Percentiles rank a stretch among this genome's conserved stretches.
Evolutionary conservation across 1,140 invertebrate genomes (phyloP).

Genomic region (Ephestia elutella): DNA sequence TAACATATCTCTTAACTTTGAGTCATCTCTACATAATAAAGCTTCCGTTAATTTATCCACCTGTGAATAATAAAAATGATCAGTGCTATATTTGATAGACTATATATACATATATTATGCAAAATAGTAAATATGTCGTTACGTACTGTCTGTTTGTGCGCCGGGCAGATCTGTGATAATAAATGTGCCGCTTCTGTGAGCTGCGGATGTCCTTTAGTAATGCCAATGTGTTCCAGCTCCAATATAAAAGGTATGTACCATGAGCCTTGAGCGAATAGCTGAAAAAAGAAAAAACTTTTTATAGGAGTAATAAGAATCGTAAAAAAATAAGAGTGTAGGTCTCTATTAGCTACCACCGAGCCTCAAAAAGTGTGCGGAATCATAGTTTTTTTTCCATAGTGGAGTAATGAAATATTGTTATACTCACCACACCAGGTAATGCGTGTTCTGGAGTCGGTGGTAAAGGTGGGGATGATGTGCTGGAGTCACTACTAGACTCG

Average conservation of each 20-base stretch:
- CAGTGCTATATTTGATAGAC: constrained; percentile 10
- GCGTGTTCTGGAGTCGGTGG: constrained; percentile 90
- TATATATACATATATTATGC: constrained; percentile 12
- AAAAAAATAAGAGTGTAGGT: too few relatives aligned
- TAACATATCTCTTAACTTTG: constrained; percentile 62
- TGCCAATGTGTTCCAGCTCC: constrained; percentile 92
- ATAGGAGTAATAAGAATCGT: background rate
- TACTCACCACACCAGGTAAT: constrained; percentile 91
- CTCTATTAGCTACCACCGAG: too few relatives aligned
- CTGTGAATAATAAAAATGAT: constrained; percentile 31
- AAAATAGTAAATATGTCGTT: constrained; percentile 12
- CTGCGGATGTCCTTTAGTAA: constrained; percentile 84
- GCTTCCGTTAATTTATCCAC: constrained; percentile 69
- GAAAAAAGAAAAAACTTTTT: constrained; percentile 24
- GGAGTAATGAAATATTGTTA: background rate
- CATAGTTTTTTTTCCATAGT: too few relatives aligned
- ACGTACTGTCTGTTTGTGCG: constrained; percentile 79
- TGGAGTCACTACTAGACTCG: constrained; percentile 90
- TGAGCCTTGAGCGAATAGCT: constrained; percentile 81
- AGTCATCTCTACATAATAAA: constrained; percentile 60
- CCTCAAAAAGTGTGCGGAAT: too few relatives aligned
- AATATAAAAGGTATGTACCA: constrained; percentile 92
- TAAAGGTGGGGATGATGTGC: constrained; percentile 90
- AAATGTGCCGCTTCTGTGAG: constrained; percentile 90
- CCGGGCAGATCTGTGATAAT: constrained; percentile 92